Conservation (phyloP, 2,113 vertebrate species). For the Phaetusa simplex region DNA sequence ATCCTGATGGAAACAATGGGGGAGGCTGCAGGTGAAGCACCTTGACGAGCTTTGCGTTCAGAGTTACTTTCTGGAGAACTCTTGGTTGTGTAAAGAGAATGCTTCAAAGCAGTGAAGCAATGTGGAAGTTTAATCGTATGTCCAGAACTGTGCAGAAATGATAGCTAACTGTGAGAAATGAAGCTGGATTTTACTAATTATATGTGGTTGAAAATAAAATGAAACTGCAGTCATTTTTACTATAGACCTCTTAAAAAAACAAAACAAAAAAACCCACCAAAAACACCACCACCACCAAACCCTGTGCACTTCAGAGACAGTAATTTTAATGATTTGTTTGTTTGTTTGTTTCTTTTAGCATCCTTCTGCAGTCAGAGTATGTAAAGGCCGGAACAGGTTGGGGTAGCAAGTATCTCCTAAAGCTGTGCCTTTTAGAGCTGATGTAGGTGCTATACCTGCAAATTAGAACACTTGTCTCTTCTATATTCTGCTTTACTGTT, state of each 20-base stretch:
- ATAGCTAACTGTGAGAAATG: neutral
- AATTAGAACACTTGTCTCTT: neutral
- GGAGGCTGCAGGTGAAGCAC: neutral
- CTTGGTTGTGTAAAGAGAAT: neutral
- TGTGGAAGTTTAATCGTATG: neutral
- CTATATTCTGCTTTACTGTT: neutral
- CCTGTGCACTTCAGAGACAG: neutral
- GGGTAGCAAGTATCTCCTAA: neutral
- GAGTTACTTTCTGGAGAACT: neutral
- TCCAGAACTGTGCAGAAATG: neutral
- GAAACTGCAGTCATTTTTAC: neutral
- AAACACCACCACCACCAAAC: too few relatives aligned
- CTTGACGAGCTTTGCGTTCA: neutral
- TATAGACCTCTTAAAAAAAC: neutral
- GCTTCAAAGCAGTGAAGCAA: neutral
- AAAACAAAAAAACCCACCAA: too few relatives aligned
- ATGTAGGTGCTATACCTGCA: neutral
- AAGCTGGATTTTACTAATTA: neutral
- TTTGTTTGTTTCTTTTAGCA: neutral
- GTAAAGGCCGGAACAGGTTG: accelerated
- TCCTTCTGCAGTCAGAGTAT: too few relatives aligned
- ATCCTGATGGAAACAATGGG: neutral
- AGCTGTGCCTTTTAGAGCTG: neutral
- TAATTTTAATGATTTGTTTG: neutral
- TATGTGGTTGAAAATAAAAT: neutral